Evolutionary conservation across 2,797 vertebrate genomes (phyloP).

Genomic region (Poecile montanus): DNA sequence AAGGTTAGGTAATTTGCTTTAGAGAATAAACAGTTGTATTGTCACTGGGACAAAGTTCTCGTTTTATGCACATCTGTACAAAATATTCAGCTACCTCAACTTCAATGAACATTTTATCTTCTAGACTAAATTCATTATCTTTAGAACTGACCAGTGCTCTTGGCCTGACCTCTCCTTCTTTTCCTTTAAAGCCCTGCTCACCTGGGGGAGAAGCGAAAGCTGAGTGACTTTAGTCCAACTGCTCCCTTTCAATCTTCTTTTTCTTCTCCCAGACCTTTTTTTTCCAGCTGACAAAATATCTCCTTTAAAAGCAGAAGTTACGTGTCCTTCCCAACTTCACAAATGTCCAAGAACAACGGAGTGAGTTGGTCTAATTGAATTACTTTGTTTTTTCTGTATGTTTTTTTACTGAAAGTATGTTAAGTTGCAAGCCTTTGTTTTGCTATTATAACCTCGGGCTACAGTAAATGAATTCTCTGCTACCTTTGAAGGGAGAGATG

Average conservation of each 20-base stretch:
- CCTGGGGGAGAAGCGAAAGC: neutral
- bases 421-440: slow-evolving; percentile 82
- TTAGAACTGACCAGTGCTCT: slow-evolving; percentile 39
- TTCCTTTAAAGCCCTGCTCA: neutral
- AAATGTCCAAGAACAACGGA: slow-evolving; percentile 62
- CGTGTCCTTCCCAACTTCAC: slow-evolving; percentile 46
- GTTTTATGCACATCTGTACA: neutral
- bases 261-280: neutral
- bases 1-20: slow-evolving; percentile 21
- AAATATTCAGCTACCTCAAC: slow-evolving; percentile 32
- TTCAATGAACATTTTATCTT: slow-evolving; percentile 42
- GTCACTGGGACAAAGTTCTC: slow-evolving; percentile 21
- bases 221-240: neutral
- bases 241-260: neutral
- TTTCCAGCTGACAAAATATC: neutral
- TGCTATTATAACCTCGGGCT: slow-evolving; percentile 80
- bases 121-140: slow-evolving; percentile 11
- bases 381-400: slow-evolving; percentile 71
- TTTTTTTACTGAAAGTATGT: slow-evolving; percentile 47
- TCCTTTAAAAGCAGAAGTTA: slow-evolving; percentile 6
- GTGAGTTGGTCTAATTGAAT: slow-evolving; percentile 82
- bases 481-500: slow-evolving; percentile 85
- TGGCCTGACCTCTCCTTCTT: neutral
- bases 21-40: slow-evolving; percentile 52
- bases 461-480: slow-evolving; percentile 87